Evolutionary conservation across 2,888 invertebrate genomes (phyloP), one percentile per base, ranked within the genome.

Genomic region (Pristionchus japonicus): DNA sequence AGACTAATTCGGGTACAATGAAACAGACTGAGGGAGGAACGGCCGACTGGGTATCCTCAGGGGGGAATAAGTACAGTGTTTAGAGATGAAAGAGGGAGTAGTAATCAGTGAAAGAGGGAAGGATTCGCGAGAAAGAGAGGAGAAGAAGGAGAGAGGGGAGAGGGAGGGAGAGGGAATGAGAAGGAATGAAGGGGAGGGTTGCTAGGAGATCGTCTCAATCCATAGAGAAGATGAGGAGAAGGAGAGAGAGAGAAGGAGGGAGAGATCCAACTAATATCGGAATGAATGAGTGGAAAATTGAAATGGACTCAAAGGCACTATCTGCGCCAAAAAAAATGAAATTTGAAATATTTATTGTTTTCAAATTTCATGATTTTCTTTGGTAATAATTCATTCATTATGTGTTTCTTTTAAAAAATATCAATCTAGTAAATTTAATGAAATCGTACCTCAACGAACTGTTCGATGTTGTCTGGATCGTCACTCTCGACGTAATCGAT

Each of bases 381-480:
- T n/a, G 23, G n/a, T 3, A 57, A 1, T n/a, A 2, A 23, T 57
- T n/a, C n/a, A 57, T 6, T 23, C n/a, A n/a, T 57, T 57, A 43
- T 43, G 11, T 9, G 43, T 43, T 43, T 9, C 43, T 9, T n/a
- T n/a, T 43, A 43, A 43, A 11, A 4, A 57, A 57, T 57, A n/a
- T 57, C 9, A n/a, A 34, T 31, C 11, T 74, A 70, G 6, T 74
- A 20, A 74, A 74, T 74, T 23, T 23, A 74, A 37, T 40, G 6
- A 17, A 3, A 3, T 15, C 34, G 20, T 52, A 93, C 93, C 86
- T 91, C 91, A 31, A 94, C 91, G 89, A 94, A 94, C 89, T 93
- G 92, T 89, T 94, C 94, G 37, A 94, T 92, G 88, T 94, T 94
- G 89, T 94, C 93, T 20, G 93, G 93, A 84, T 93, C 93, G 47